A percentile compares a stretch with the other conserved stretches of the same genome.
phyloP scores from a whole-genome alignment of 2,113 vertebrate species.

The Neogobius melanostomus region DNA sequence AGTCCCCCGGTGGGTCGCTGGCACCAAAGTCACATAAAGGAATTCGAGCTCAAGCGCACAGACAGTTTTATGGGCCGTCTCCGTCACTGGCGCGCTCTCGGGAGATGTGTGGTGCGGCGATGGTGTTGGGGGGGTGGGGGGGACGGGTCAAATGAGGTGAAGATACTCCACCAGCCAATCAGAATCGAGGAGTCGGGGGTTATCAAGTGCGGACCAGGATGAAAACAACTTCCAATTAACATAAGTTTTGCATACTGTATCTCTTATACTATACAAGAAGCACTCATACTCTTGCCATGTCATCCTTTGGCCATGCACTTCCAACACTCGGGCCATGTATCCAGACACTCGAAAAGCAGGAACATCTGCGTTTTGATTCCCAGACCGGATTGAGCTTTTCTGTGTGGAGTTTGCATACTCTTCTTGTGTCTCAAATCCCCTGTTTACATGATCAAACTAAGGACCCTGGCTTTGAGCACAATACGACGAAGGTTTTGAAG shows the following conservation, averaged over 20 bases:
- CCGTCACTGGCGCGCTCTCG: constrained; percentile 22
- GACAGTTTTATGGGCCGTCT: constrained; percentile 47
- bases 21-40: constrained; percentile 56
- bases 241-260: neutral
- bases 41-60: constrained; percentile 51
- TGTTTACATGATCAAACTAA: no score
- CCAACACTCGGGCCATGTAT: no score
- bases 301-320: no score
- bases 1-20: constrained; percentile 56
- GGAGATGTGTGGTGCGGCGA: constrained; percentile 6
- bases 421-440: no score
- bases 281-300: no score
- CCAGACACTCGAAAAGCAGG: no score
- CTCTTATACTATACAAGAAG: no score
- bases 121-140: constrained; percentile 10
- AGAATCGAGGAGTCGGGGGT: neutral
- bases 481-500: no score
- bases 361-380: no score
- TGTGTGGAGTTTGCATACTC: no score
- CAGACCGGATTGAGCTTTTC: no score
- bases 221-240: neutral
- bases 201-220: constrained; percentile 12
- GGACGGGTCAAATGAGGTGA: constrained; percentile 47
- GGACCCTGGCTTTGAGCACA: no score
- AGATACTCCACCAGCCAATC: constrained; percentile 10